Conservation (phyloP, 2,113 vertebrate species). For the Parus major region DNA sequence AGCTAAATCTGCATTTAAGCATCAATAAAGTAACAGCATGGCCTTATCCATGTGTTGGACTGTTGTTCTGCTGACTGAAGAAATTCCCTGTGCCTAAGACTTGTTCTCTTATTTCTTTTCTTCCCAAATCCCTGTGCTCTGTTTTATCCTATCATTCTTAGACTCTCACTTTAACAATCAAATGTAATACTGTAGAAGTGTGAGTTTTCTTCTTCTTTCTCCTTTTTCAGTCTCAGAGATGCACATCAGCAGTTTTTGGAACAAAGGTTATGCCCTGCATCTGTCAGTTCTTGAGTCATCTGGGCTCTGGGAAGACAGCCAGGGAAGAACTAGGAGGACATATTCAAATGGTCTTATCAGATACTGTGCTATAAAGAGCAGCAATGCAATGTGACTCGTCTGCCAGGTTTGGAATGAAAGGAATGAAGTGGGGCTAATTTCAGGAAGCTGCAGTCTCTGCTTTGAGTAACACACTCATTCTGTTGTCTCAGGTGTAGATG, state of each 20-base stretch:
- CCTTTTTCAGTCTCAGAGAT: not conserved
- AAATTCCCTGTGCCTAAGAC: not conserved
- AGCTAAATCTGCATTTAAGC: not conserved
- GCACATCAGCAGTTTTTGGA: not conserved
- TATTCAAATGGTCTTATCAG: not conserved
- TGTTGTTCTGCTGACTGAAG: not conserved
- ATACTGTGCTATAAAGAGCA: not conserved
- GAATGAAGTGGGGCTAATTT: not conserved
- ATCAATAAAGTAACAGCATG: not conserved
- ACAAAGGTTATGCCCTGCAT: not conserved
- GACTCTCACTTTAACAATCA: not conserved
- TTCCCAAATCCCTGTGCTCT: not conserved
- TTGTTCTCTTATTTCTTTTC: not conserved
- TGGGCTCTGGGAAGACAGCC: not conserved
- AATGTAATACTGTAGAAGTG: not conserved
- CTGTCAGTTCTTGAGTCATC: not conserved
- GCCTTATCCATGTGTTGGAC: not conserved
- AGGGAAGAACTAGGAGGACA: not conserved
- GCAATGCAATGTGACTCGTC: not conserved
- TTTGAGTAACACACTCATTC: not conserved
- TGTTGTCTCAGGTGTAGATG: not conserved
- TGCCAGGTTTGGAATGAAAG: slow-evolving; percentile 18
- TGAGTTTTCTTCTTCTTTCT: not conserved
- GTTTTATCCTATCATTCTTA: not conserved
- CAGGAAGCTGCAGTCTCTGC: not conserved